Base-by-base conservation (phyloP, 2,113 vertebrate species). In the Oxygymnocypris stewartii region DNA sequence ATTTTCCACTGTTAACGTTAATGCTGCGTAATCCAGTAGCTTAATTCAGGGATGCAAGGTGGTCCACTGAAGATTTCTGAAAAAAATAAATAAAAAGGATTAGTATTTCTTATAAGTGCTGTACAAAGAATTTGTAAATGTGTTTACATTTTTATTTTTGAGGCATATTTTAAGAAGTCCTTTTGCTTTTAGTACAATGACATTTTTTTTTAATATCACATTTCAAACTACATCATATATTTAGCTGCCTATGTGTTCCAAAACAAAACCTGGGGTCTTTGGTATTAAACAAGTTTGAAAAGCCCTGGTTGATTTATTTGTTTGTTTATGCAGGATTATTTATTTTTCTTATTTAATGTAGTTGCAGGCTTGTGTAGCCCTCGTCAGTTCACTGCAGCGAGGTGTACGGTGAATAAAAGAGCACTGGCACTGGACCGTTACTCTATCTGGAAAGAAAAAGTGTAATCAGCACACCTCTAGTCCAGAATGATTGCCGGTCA, bases 391-490 rank as follows among this genome's bases (percentile, higher is more conserved):
- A 12, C 42, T 6, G 25, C 65, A n/a, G 75, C 9, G 44, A 79
- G 28, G 77, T 79, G 49, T 49, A 76, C 75, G 18, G 47, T 18
- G n/a, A 18, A 69, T 35, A 9, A 71, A 37, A 69, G 18, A 49
- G 6, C n/a, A 7, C 40, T 51, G 42, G 47, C 18, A 78, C 40
- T 47, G n/a, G 13, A 49, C 54, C 12, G 16, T 51, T 78, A 23
- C 69, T 73, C 35, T 40, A 18, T 78, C 44, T 18, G 28, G 28
- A 78, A 35, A 78, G 47, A 54, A 51, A 11, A 59, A 61, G 54
- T n/a, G 35, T 80, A 61, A 61, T 80, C 35, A 59, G 78, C 59
- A 11, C 54, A 59, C 78, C 57, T 80, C 35, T 80, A 59, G 54
- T 51, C 47, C 25, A 54, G 44, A 49, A 83, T 51, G 65, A 71